These are phyloP conservation scores for Holocentrus rufus DNA, from an alignment of 2,797 vertebrate genomes.

Conservation along the genomic window DNA sequence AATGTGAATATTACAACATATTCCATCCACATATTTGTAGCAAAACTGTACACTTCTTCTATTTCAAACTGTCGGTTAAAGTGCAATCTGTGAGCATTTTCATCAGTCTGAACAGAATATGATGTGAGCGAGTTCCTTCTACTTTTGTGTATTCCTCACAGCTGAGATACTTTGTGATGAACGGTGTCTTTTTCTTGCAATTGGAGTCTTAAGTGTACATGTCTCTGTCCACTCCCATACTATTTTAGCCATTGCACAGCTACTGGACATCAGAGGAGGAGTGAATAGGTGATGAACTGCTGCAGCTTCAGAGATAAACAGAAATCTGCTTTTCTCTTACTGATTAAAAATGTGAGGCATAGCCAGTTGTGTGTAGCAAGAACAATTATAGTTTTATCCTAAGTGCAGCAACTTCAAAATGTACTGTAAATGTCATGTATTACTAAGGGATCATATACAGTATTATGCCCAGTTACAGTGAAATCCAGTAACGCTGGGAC, in stretches of 20 bases:
- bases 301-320: neutral
- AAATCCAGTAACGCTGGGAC: slow-evolving; percentile 6
- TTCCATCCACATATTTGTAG: slow-evolving; percentile 5
- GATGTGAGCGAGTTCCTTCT: neutral
- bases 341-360: slow-evolving; percentile 8
- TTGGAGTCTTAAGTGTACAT: neutral
- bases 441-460: slow-evolving; percentile 6
- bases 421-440: neutral
- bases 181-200: neutral
- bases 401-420: neutral
- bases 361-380: neutral
- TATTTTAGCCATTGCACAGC: too few species aligned
- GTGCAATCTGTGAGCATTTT: slow-evolving; percentile 32
- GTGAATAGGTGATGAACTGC: neutral
- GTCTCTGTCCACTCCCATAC: neutral
- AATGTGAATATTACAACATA: slow-evolving; percentile 7
- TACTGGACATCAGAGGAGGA: neutral
- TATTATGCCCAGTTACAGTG: slow-evolving; percentile 6
- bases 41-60: neutral
- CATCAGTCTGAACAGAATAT: neutral
- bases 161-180: neutral
- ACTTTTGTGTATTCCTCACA: neutral
- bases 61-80: slow-evolving; percentile 40
- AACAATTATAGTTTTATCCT: slow-evolving; percentile 1
- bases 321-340: neutral